phyloP scores from a whole-genome alignment of 1,140 invertebrate genomes.

The Drosophila tani region DNA sequence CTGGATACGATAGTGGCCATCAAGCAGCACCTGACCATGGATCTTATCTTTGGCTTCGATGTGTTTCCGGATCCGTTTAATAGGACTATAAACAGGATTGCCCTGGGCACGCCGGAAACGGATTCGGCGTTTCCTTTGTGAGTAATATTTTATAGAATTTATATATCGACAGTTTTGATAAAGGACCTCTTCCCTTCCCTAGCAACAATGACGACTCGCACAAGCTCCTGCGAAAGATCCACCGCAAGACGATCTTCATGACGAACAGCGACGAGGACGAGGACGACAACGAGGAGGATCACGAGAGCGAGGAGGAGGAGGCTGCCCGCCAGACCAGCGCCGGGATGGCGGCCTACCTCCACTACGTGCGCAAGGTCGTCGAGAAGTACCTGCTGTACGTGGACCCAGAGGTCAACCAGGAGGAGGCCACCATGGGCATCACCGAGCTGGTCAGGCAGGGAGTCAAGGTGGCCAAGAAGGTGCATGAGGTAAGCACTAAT shows the following conservation, averaged over 20 bases:
- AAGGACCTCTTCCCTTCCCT: neutral
- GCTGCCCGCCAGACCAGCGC: conserved; percentile 55
- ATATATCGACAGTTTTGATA: no score
- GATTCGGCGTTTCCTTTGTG: conserved; percentile 89
- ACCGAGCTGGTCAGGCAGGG: conserved; percentile 85
- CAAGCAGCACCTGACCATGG: conserved; percentile 88
- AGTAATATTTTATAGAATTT: conserved; percentile 14
- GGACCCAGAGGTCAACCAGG: conserved; percentile 71
- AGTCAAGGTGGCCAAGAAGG: conserved; percentile 85
- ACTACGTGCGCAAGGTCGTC: conserved; percentile 85
- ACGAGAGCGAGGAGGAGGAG: conserved; percentile 72
- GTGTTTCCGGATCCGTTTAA: conserved; percentile 89
- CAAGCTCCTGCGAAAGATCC: conserved; percentile 73
- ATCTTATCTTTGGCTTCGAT: conserved; percentile 89
- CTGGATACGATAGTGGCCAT: conserved; percentile 87
- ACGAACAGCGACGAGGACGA: conserved; percentile 67
- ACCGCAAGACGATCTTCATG: conserved; percentile 66
- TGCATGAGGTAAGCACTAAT: conserved; percentile 85
- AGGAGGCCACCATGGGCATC: conserved; percentile 85
- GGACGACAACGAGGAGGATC: conserved; percentile 67
- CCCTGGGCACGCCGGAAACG: conserved; percentile 87
- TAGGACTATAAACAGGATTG: conserved; percentile 87
- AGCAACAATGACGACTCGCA: conserved; percentile 83
- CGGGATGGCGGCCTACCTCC: conserved; percentile 73
- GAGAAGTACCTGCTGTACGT: conserved; percentile 85